phyloP scores from a whole-genome alignment of 2,888 invertebrate species.

The Amorpha juglandis region DNA sequence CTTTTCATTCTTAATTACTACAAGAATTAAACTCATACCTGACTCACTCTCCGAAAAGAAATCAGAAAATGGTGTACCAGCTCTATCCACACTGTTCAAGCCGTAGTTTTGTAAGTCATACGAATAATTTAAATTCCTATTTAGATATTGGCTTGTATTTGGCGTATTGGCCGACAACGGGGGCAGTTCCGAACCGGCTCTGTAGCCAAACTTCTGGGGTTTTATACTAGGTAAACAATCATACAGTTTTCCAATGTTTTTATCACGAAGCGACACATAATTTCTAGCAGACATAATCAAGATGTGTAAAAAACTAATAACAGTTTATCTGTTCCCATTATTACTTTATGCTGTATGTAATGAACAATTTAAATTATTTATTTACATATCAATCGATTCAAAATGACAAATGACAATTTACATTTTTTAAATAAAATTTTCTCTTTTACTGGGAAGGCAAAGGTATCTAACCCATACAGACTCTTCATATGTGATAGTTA shows the following conservation, averaged over 20 bases:
- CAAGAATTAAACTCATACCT: slow-evolving; percentile 48
- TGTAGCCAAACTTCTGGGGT: slow-evolving; percentile 65
- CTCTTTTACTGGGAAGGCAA: too few relatives aligned
- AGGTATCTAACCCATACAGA: too few relatives aligned
- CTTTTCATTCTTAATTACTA: neutral
- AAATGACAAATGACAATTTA: neutral
- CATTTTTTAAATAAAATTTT: too few relatives aligned
- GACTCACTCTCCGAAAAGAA: slow-evolving; percentile 78
- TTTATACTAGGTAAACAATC: slow-evolving; percentile 76
- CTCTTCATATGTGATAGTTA: too few relatives aligned
- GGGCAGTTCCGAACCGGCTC: slow-evolving; percentile 62
- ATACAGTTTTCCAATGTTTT: slow-evolving; percentile 66
- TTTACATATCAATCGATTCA: neutral
- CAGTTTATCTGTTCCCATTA: slow-evolving; percentile 19
- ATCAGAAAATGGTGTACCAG: slow-evolving; percentile 75
- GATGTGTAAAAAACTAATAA: slow-evolving; percentile 21
- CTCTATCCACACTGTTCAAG: slow-evolving; percentile 61
- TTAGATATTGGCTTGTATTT: slow-evolving; percentile 53
- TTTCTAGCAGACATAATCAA: slow-evolving; percentile 79
- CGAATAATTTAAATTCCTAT: slow-evolving; percentile 70
- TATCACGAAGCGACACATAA: slow-evolving; percentile 72
- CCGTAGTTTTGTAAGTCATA: slow-evolving; percentile 61
- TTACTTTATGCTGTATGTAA: neutral
- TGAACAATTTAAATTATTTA: neutral
- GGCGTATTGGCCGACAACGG: slow-evolving; percentile 61